A percentile compares a stretch with the other conserved stretches of the same genome.
phyloP scores from a whole-genome alignment of 2,888 invertebrate genomes.

The Agapostemon virescens region DNA sequence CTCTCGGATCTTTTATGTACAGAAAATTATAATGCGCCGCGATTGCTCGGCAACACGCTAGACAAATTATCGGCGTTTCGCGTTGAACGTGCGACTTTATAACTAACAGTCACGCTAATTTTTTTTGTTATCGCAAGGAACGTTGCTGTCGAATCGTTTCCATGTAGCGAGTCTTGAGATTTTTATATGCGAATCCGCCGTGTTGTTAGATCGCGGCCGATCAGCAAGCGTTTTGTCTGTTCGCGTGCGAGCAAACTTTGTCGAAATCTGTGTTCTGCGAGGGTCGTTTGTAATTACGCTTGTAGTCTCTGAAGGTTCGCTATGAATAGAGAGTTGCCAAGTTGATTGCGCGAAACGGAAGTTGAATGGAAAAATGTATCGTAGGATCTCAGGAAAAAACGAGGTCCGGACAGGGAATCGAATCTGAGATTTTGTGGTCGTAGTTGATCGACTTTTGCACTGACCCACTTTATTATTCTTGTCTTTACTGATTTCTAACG shows the following conservation, averaged over 20 bases:
- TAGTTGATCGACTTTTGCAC: no score
- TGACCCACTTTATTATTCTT: no score
- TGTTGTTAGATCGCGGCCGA: not conserved
- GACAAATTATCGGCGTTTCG: constrained; percentile 28
- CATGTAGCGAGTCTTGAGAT: not conserved
- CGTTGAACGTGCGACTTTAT: constrained; percentile 32
- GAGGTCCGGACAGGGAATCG: no score
- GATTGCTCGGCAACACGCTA: constrained; percentile 37
- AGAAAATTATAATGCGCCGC: constrained; percentile 42
- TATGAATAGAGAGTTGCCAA: no score
- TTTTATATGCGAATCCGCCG: not conserved
- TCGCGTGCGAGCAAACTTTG: not conserved
- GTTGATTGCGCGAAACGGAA: no score
- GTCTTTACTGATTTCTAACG: no score
- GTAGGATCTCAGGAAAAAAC: no score
- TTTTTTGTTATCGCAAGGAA: not conserved
- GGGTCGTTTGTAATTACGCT: no score
- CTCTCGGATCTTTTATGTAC: constrained; percentile 36
- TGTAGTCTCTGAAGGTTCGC: no score
- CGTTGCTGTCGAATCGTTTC: not conserved
- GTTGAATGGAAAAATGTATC: no score
- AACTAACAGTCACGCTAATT: constrained; percentile 47
- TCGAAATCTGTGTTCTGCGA: not conserved
- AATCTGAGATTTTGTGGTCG: no score
- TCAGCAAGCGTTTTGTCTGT: not conserved